Evolutionary conservation across 1,140 invertebrate species (phyloP), one percentile per base, ranked within the genome.

Genomic region (Drosophila kanapiae): DNA sequence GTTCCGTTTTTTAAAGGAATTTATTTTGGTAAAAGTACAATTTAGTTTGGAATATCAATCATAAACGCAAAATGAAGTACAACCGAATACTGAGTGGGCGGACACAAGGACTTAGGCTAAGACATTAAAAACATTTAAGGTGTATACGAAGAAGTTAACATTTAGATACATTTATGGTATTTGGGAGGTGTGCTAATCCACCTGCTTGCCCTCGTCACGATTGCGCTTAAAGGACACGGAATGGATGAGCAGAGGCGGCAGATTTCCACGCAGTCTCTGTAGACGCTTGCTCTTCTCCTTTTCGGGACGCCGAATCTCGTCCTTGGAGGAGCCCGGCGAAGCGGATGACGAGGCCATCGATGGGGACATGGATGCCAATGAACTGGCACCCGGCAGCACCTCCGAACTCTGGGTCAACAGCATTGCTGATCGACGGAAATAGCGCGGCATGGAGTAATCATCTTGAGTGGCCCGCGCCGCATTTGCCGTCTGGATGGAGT

Each of bases 361-460:
- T 14, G 71, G 75, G 1, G 85, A 63, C 11, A 88, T 82, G 37
- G 90, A 84, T 5, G 74, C 85, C 43, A 82, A 33, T 0, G 81
- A 88, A 38, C 54, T 76, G 47, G 79, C 63, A 6, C 76, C 62
- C 0, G 82, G 65, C 54, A 92, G 37, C 6, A 91, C 78, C 65
- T 93, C 92, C 1, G 76, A 82, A 37, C 91, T 93, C 43, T 92
- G 92, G 7, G 81, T 83, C 60, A 90, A 11, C 3, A 88, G 65
- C 70, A 92, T 80, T n/a, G 82, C 86, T 1, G 91, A 92, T 2
- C 86, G 82, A 1, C 91, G 76, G 75, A 92, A 93, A 35, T 93
- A 93, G 1, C 92, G 75, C 9, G 92, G 92, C 92, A 93, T 93
- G 0, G 92, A 92, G 59, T 92, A 93, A 60, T 93, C 92, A 40